Evolutionary conservation across 2,797 vertebrate species (phyloP).

Genomic region (Petrocephalus sullivani): DNA sequence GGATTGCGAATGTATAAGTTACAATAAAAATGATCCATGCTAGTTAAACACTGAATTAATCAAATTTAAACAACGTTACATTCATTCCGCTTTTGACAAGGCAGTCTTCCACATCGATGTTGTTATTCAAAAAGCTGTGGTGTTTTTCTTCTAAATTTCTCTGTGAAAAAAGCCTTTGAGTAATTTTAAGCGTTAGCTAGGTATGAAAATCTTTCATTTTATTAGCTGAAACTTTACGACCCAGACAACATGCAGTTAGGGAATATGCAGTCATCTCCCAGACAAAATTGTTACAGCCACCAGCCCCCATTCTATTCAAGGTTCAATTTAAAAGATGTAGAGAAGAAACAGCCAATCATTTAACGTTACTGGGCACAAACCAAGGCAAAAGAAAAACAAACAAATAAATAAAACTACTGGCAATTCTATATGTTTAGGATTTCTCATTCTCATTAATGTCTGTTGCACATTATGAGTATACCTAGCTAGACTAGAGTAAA

Average conservation of each 20-base stretch:
- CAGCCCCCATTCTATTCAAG: background rate
- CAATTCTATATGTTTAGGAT: background rate
- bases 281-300: background rate
- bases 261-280: conserved; percentile 8
- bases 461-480: background rate
- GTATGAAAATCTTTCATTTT: background rate
- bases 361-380: background rate
- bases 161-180: background rate
- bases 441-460: background rate
- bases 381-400: background rate
- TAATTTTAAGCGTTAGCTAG: background rate
- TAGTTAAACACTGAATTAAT: background rate
- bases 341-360: background rate
- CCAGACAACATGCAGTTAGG: background rate
- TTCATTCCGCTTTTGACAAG: background rate
- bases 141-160: background rate
- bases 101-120: background rate
- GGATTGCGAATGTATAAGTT: background rate
- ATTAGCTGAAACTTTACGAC: background rate
- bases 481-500: background rate
- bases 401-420: background rate
- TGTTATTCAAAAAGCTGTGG: background rate
- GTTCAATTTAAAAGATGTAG: background rate
- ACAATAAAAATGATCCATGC: background rate
- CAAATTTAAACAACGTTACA: background rate